phyloP scores from a whole-genome alignment of 2,888 invertebrate species.

The Neoitamus cyanurus region DNA sequence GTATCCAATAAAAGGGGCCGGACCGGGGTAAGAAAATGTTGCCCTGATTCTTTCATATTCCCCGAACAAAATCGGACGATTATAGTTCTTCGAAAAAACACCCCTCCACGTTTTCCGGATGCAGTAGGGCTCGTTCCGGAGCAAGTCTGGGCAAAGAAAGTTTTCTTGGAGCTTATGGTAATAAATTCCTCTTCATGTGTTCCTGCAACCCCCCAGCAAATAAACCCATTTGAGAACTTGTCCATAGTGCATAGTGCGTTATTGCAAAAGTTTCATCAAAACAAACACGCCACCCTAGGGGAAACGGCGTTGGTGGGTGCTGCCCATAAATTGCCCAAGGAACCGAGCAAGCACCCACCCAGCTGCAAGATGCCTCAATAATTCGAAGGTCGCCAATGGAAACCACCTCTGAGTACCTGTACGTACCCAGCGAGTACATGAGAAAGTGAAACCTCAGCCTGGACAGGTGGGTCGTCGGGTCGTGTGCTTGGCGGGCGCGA shows the following conservation, averaged over 20 bases:
- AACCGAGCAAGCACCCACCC: not conserved
- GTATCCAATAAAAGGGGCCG: not conserved
- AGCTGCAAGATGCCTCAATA: not conserved
- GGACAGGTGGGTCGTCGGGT: not conserved
- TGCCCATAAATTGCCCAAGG: not conserved
- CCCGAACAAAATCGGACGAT: not conserved
- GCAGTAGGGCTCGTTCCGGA: not conserved
- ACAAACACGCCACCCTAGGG: not conserved
- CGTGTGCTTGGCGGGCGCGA: too few relatives aligned
- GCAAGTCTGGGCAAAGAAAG: not conserved
- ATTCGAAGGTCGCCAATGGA: not conserved
- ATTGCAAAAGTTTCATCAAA: not conserved
- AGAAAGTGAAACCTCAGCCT: not conserved
- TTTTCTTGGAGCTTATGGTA: not conserved
- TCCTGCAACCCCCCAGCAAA: not conserved
- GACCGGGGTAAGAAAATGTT: not conserved
- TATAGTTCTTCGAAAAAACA: not conserved
- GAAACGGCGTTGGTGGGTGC: not conserved
- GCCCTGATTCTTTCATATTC: not conserved
- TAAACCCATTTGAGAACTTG: not conserved
- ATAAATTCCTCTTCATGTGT: not conserved
- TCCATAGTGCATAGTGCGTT: not conserved
- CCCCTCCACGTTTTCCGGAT: not conserved
- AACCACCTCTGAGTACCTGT: not conserved
- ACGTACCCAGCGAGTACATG: not conserved